Base-by-base conservation (phyloP, 2,888 invertebrate genomes). In the Xanthorhoe designata region DNA sequence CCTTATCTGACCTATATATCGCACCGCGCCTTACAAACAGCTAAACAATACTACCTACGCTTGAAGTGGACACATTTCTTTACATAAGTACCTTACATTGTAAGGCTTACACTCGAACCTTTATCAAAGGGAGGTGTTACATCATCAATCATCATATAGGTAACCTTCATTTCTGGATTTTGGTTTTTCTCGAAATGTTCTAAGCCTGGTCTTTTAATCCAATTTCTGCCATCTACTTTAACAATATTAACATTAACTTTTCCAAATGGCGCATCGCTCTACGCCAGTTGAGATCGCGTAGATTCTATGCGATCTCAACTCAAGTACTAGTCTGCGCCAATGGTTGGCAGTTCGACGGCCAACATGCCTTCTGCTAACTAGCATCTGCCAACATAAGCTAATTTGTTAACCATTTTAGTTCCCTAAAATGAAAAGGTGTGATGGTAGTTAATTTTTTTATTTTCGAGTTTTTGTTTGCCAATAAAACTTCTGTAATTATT, bases 1-100 rank as follows among this genome's bases (percentile, higher is more conserved):
- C 66, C 75, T 78, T 81, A 81, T 80, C 79, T 80, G 72, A 70
- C 73, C 75, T 72, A 72, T 70, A 74, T 73, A 77, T 76, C 75
- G 71, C 75, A 63, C 70, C 69, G 64, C 72, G 68, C 73, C 71
- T 60, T 66, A 61, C 64, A 72, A 73, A 67, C 71, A 66, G 71
- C 71, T 72, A 73, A 70, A 75, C 74, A 78, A 76, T 75, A 76
- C 29, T 42, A 42, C 42, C 13, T 51, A 49, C 38, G 24, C 13
- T 64, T 58, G 38, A 35, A 47, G 49, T 58, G 35, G 24, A 51
- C 18, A 50, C 50, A 51, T 42, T 50, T 42, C 24, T 50, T 58
- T 50, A 55, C 55, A 24, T n/a, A n/a, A n/a, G n/a, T n/a, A 45
- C 18, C 38, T 42, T 42, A 42, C 38, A 42, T 42, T 42, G 38